phyloP scores from a whole-genome alignment of 2,113 vertebrate species.

The Carassius gibelio region DNA sequence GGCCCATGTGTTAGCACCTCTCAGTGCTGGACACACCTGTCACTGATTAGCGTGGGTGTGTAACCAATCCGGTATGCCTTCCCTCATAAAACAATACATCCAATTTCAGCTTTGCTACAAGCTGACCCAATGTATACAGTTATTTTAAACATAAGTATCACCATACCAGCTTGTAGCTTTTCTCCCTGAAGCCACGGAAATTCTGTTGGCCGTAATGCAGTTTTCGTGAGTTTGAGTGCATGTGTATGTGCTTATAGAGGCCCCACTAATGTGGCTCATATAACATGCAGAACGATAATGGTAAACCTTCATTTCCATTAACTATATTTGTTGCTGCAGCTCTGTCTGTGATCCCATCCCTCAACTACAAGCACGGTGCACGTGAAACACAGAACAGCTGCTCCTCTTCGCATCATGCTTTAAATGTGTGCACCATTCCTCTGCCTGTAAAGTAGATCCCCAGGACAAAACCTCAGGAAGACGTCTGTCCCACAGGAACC shows the following conservation, averaged over 20 bases:
- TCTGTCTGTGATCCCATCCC: conserved; percentile 46
- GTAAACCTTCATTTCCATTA: conserved; percentile 66
- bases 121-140: conserved; percentile 37
- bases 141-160: conserved; percentile 23
- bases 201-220: conserved; percentile 21
- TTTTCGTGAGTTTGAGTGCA: conserved; percentile 60
- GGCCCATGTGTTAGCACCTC: conserved; percentile 69
- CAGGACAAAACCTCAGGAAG: conserved; percentile 39
- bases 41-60: conserved; percentile 67
- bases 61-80: conserved; percentile 52
- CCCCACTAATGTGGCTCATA: conserved; percentile 69
- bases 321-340: conserved; percentile 61
- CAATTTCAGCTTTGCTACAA: conserved; percentile 42
- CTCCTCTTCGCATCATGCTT: conserved; percentile 41
- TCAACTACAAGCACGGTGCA: conserved; percentile 3
- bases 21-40: conserved; percentile 68
- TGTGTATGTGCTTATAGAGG: conserved; percentile 58
- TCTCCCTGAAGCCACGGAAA: conserved; percentile 42
- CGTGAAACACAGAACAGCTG: conserved; percentile 65
- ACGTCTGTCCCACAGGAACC: conserved; percentile 54
- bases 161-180: conserved; percentile 37
- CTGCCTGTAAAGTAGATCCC: conserved; percentile 34
- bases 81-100: conserved; percentile 44
- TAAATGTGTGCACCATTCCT: background rate
- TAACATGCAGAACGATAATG: conserved; percentile 65